Conservation (phyloP, 1,140 invertebrate genomes). For the Colletes latitarsis region DNA sequence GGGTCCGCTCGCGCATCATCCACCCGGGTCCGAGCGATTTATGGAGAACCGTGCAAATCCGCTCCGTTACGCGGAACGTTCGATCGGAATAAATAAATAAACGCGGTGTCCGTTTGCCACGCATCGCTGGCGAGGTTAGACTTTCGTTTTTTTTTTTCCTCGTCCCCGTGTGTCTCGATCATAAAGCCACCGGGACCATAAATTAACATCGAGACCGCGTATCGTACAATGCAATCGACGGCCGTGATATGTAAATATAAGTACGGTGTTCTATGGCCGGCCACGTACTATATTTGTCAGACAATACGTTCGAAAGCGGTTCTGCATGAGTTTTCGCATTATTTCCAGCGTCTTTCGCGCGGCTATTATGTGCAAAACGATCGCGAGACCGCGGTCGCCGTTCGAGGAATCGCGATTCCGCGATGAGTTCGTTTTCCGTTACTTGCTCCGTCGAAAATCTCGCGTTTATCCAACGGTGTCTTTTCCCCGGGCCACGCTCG, state of each 20-base stretch:
- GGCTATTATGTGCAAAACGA: conserved; percentile 46
- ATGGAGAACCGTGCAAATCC: conserved; percentile 11
- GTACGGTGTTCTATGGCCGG: conserved; percentile 11
- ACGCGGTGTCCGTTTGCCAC: conserved; percentile 13
- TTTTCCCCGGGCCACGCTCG: neutral
- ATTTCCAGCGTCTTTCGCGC: conserved; percentile 22
- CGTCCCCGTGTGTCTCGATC: conserved; percentile 8
- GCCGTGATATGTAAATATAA: conserved; percentile 43
- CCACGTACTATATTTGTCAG: conserved; percentile 42
- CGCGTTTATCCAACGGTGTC: neutral
- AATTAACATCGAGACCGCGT: conserved; percentile 36
- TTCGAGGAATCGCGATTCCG: conserved; percentile 28
- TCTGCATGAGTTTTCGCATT: conserved; percentile 34
- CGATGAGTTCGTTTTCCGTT: conserved; percentile 28
- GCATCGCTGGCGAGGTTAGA: conserved; percentile 5
- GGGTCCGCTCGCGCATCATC: conserved; percentile 11
- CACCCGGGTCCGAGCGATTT: conserved; percentile 35
- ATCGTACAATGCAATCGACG: conserved; percentile 38
- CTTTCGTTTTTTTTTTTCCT: neutral
- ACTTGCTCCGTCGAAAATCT: neutral
- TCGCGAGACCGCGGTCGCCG: neutral
- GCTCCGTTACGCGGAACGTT: neutral
- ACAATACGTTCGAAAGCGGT: conserved; percentile 33
- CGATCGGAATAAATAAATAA: conserved; percentile 49
- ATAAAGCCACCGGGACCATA: conserved; percentile 37